Evolutionary conservation across 2,888 invertebrate species (phyloP).

Genomic region (Drosophila melanosoma): DNA sequence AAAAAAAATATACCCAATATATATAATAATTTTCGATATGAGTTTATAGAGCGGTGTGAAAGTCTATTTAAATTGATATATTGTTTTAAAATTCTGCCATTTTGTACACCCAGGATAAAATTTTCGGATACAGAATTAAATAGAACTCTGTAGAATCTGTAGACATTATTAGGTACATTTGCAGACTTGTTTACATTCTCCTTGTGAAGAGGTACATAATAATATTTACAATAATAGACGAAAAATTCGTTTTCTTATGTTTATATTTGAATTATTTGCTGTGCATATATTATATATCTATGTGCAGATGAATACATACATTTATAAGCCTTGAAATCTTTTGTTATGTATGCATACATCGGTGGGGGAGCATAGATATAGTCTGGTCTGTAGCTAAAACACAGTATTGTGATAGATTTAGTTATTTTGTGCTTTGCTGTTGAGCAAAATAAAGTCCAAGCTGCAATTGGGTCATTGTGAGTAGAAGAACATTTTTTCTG

Average conservation of each 20-base stretch:
- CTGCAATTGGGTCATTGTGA: slow-evolving; percentile 1
- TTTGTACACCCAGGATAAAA: background rate
- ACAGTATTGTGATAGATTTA: background rate
- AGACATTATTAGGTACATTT: background rate
- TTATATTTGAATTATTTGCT: slow-evolving; percentile 3
- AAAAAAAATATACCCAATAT: background rate
- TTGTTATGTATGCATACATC: background rate
- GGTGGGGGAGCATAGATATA: background rate
- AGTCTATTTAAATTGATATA: background rate
- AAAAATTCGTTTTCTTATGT: slow-evolving; percentile 4
- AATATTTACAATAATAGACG: background rate
- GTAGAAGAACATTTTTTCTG: slow-evolving; percentile 8
- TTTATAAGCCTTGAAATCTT: background rate
- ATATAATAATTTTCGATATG: background rate
- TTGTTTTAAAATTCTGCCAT: background rate
- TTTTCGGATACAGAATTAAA: background rate
- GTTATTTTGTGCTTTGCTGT: background rate
- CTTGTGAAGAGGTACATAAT: background rate
- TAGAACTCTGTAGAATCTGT: background rate
- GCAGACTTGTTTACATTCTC: background rate
- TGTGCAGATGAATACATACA: background rate
- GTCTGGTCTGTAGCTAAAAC: background rate
- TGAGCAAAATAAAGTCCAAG: background rate
- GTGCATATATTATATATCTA: background rate
- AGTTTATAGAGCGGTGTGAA: background rate